These are phyloP conservation scores for Brassicogethes aeneus DNA, from an alignment of 2,888 invertebrate genomes.

Conservation along the genomic window DNA sequence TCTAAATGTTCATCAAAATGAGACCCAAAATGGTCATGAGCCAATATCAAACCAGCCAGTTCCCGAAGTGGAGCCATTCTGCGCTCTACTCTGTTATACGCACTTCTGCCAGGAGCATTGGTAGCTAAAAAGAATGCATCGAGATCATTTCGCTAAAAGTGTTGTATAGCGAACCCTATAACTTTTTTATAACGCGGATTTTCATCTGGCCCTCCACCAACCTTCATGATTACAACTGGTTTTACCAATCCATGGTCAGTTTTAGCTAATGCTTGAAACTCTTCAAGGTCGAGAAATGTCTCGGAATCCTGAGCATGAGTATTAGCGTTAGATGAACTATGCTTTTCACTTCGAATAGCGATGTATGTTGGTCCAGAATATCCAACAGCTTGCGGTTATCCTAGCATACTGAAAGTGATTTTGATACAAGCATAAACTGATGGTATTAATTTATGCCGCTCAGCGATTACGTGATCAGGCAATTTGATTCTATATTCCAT, in stretches of 20 bases:
- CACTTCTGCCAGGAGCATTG: slow-evolving; percentile 32
- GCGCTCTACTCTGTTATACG: slow-evolving; percentile 31
- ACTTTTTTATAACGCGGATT: slow-evolving; percentile 22
- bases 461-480: slow-evolving; percentile 7
- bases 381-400: slow-evolving; percentile 7
- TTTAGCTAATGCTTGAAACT: slow-evolving; percentile 10
- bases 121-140: slow-evolving; percentile 27
- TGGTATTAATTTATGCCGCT: slow-evolving; percentile 4
- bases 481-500: slow-evolving; percentile 11
- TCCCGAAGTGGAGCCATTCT: slow-evolving; percentile 31
- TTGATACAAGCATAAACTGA: no score
- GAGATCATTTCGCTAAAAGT: slow-evolving; percentile 20
- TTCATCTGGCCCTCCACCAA: slow-evolving; percentile 22
- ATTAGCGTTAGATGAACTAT: slow-evolving; percentile 16
- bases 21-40: slow-evolving; percentile 18
- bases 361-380: slow-evolving; percentile 33
- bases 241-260: slow-evolving; percentile 14
- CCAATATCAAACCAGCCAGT: slow-evolving; percentile 25
- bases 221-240: slow-evolving; percentile 24
- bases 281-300: slow-evolving; percentile 4
- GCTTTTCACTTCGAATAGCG: slow-evolving; percentile 22
- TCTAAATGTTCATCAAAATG: slow-evolving; percentile 5
- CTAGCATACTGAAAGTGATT: no score
- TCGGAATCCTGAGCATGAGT: slow-evolving; percentile 11
- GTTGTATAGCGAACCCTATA: slow-evolving; percentile 18